These are phyloP conservation scores for Chelonus formosanus DNA, from an alignment of 2,888 invertebrate species.

Conservation along the genomic window DNA sequence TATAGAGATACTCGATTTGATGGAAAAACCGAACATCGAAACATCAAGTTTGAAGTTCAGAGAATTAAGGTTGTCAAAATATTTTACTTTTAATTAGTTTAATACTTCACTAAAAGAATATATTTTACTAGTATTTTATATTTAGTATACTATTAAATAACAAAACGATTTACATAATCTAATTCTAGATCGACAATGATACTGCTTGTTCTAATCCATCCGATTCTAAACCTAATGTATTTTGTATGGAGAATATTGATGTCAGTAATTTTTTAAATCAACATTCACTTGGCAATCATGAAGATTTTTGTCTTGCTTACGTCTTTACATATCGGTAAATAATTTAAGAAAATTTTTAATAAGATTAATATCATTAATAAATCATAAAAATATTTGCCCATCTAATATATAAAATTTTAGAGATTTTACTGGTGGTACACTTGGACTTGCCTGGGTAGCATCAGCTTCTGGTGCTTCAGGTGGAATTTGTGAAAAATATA, in stretches of 20 bases:
- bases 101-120: no score
- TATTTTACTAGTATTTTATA: no score
- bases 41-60: constrained; percentile 96
- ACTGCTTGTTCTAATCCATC: constrained; percentile 72
- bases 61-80: constrained; percentile 73
- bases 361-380: neutral
- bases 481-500: constrained; percentile 98
- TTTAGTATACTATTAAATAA: no score
- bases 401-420: constrained; percentile 61
- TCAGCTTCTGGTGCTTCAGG: constrained; percentile 97
- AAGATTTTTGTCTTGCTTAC: constrained; percentile 99
- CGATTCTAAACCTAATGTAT: constrained; percentile 81
- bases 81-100: no score
- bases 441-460: constrained; percentile 99
- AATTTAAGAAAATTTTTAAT: neutral
- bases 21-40: constrained; percentile 87
- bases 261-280: constrained; percentile 98
- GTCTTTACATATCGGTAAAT: constrained; percentile 86
- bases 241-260: constrained; percentile 96
- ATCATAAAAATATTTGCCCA: neutral
- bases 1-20: constrained; percentile 95
- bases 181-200: constrained; percentile 88
- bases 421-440: constrained; percentile 97
- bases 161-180: constrained; percentile 43
- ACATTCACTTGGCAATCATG: constrained; percentile 96